Evolutionary conservation across 2,113 vertebrate genomes (phyloP), one percentile per base, ranked within the genome.

Genomic region (Austrofundulus limnaeus): DNA sequence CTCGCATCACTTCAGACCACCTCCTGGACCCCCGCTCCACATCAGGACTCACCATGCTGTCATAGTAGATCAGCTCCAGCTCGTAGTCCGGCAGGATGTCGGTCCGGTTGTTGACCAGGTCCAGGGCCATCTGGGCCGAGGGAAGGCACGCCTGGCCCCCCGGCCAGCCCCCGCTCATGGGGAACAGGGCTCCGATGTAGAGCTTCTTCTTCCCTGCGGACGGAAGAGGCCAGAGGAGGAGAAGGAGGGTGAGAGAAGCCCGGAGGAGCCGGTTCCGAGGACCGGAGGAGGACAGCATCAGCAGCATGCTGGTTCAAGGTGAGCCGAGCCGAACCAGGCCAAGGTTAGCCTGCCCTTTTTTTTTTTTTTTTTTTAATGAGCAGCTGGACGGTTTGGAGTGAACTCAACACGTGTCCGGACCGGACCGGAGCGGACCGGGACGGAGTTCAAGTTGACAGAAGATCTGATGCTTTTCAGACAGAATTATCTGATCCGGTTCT

Each of bases 81-180:
- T 96, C 94, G 83, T 96, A 96, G 90, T 96, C 94, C 10, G 94
- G 95, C 72, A 96, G 92, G 81, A 97, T 97, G 91, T 97, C 95
- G 71, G 91, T 92, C 81, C 95, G 72, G 91, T 94, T 94, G 89
- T 97, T 97, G 68, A 97, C 95, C 87, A 96, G 91, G 80, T 96
- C 94, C 87, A 97, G 87, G 42, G 95, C 95, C 95, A 96, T 96
- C 90, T 95, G 93, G 54, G 94, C 95, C 41, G 95, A 90, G 55
- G 95, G 95, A 61, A 95, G 92, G 74, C 95, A 97, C 55, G 95
- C 95, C 89, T 97, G 95, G 9, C 95, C 95, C 45, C 95, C 95
- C 0, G 95, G 95, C 95, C 95, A 96, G 73, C 95, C 95, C 4
- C 95, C 95, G 75, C 94, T 96, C 95, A 96, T 97, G 48, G 95